phyloP scores from a whole-genome alignment of 1,140 invertebrate species.

The Arctopsyche grandis region DNA sequence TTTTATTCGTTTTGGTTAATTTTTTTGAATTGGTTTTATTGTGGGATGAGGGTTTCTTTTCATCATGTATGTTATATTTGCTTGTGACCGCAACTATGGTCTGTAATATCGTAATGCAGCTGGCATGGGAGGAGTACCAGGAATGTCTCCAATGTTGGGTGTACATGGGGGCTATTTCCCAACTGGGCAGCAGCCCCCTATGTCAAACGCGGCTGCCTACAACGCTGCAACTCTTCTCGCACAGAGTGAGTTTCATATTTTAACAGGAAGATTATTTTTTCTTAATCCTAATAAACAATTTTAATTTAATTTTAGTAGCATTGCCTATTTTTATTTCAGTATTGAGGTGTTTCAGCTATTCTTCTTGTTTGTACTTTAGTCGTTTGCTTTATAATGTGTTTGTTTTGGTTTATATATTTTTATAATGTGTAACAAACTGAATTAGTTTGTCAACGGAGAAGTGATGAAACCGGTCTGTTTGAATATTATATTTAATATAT shows the following conservation, averaged over 20 bases:
- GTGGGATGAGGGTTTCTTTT: conserved; percentile 15
- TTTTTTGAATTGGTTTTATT: too few species aligned
- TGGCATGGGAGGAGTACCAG: conserved; percentile 44
- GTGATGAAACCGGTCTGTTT: too few species aligned
- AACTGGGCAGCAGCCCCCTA: conserved; percentile 27
- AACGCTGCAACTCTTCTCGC: conserved; percentile 79
- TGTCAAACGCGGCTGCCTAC: conserved; percentile 61
- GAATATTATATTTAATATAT: too few species aligned
- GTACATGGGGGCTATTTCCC: conserved; percentile 18
- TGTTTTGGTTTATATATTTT: too few species aligned
- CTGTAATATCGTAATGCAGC: conserved; percentile 40
- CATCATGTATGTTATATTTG: conserved; percentile 54
- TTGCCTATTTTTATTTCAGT: conserved; percentile 11
- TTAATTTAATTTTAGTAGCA: not conserved
- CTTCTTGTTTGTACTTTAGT: too few species aligned
- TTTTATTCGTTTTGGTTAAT: too few species aligned
- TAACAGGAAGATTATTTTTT: conserved; percentile 33
- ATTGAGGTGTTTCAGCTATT: not conserved
- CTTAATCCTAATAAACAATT: not conserved
- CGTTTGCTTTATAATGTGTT: too few species aligned
- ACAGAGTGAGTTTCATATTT: conserved; percentile 73
- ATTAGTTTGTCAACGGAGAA: too few species aligned
- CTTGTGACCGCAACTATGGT: conserved; percentile 20
- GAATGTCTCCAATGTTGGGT: conserved; percentile 46
- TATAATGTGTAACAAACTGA: too few species aligned